phyloP scores from a whole-genome alignment of 2,797 vertebrate species.

The Takifugu ocellatus region DNA sequence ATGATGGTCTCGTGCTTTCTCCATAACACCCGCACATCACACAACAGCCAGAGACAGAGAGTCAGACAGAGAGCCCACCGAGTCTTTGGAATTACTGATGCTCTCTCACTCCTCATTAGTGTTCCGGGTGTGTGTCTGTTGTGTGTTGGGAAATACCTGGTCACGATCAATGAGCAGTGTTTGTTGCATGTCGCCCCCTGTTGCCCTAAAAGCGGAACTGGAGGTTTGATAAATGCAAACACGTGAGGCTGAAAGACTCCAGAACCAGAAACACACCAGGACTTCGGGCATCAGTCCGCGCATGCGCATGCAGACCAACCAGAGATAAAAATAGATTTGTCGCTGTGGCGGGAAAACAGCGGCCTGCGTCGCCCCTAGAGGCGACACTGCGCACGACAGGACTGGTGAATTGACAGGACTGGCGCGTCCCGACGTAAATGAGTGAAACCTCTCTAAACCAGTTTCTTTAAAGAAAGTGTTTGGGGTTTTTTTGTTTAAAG shows the following conservation, averaged over 20 bases:
- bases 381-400: no score
- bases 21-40: no score
- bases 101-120: constrained; percentile 60
- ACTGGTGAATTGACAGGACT: no score
- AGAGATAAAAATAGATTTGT: constrained; percentile 1
- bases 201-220: constrained; percentile 14
- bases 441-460: no score
- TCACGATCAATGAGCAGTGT: constrained; percentile 68
- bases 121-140: constrained; percentile 28
- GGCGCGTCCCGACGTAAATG: no score
- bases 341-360: neutral
- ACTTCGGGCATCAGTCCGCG: neutral
- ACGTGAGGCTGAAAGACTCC: neutral
- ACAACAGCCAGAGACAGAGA: no score
- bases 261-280: neutral
- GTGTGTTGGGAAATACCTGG: constrained; percentile 81
- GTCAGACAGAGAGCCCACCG: constrained; percentile 34
- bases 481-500: no score
- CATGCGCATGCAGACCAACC: neutral
- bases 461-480: no score
- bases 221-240: neutral
- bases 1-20: neutral
- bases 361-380: neutral
- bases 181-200: constrained; percentile 58
- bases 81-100: constrained; percentile 2